Conservation (phyloP, 2,797 vertebrate genomes). For the Esox masquinongy region DNA sequence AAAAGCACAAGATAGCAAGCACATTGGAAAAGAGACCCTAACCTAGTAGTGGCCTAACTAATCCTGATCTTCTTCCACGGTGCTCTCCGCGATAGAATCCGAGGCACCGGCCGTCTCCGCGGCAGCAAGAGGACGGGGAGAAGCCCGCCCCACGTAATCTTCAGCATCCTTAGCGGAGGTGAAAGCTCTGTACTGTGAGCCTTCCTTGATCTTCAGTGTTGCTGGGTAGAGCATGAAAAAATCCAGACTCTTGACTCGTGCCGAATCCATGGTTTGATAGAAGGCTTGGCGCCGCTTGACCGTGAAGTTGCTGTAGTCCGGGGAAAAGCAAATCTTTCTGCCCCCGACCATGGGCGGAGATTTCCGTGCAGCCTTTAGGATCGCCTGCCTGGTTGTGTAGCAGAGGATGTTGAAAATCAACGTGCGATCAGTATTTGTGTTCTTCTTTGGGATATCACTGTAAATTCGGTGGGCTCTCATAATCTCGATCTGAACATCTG, state of each 20-base stretch:
- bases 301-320: slow-evolving; percentile 22
- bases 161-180: neutral
- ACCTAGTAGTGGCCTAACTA: too few species aligned
- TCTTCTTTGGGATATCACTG: neutral
- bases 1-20: too few species aligned
- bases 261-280: slow-evolving; percentile 15
- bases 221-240: slow-evolving; percentile 20
- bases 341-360: neutral
- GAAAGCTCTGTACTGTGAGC: slow-evolving; percentile 11
- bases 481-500: neutral
- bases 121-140: too few species aligned
- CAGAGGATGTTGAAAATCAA: slow-evolving; percentile 5
- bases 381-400: slow-evolving; percentile 7
- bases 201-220: slow-evolving; percentile 13
- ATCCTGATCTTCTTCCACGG: too few species aligned
- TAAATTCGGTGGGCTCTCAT: slow-evolving; percentile 4
- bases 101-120: neutral
- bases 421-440: neutral
- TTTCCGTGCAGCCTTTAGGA: slow-evolving; percentile 1
- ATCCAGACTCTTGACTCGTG: slow-evolving; percentile 11
- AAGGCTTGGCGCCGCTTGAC: too few species aligned
- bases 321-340: neutral
- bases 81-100: neutral
- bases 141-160: too few species aligned
- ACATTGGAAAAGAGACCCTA: too few species aligned